phyloP scores from a whole-genome alignment of 2,888 invertebrate species.

The Euplexia lucipara region DNA sequence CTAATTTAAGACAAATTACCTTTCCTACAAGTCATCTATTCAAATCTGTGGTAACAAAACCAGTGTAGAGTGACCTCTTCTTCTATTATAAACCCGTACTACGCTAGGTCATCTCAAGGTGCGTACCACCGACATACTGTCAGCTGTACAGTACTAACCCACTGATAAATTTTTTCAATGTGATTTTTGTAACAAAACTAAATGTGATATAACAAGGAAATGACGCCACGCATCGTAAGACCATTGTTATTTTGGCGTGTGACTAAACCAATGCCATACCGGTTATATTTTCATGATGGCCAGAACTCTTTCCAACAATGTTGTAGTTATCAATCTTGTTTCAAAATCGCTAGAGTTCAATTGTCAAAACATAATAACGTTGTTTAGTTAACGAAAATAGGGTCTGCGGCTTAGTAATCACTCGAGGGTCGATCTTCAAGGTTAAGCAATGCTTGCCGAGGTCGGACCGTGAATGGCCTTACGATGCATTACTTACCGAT shows the following conservation, averaged over 20 bases:
- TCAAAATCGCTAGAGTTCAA: constrained; percentile 16
- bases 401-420: too few relatives aligned
- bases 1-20: constrained; percentile 1
- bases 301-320: constrained; percentile 28
- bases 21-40: constrained; percentile 17
- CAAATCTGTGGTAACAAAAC: not conserved
- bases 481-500: too few relatives aligned
- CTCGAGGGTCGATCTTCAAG: too few relatives aligned
- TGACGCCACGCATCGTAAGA: constrained; percentile 43
- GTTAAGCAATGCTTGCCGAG: too few relatives aligned
- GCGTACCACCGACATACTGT: too few relatives aligned
- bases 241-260: constrained; percentile 62
- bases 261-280: constrained; percentile 58
- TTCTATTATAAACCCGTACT: too few relatives aligned
- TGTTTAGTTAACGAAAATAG: not conserved
- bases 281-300: constrained; percentile 32
- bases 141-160: not conserved
- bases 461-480: too few relatives aligned
- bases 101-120: too few relatives aligned
- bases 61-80: too few relatives aligned
- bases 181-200: constrained; percentile 10
- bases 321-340: constrained; percentile 21
- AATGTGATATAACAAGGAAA: constrained; percentile 54
- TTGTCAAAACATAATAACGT: constrained; percentile 9
- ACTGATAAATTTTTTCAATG: constrained; percentile 6